phyloP scores from a whole-genome alignment of 1,140 invertebrate genomes.

The Mamestra configurata region DNA sequence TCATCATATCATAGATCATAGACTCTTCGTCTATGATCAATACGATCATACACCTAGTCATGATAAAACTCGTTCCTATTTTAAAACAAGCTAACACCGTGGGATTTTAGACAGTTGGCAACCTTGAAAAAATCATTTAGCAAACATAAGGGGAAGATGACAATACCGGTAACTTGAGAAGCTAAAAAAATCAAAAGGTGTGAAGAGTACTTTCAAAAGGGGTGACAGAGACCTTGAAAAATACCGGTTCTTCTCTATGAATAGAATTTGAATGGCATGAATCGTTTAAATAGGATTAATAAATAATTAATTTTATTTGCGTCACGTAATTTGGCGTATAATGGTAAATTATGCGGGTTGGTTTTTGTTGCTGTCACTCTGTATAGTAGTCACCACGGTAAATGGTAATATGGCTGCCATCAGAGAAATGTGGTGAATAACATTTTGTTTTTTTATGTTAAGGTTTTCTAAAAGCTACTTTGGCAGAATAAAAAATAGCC shows the following conservation, averaged over 20 bases:
- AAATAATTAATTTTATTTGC: conserved; percentile 46
- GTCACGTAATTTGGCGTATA: conserved; percentile 42
- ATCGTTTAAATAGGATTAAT: conserved; percentile 44
- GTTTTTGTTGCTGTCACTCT: conserved; percentile 20
- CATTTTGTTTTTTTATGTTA: too few species aligned
- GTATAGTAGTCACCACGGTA: not conserved
- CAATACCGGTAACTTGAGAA: conserved; percentile 57
- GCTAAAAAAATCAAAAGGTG: conserved; percentile 61
- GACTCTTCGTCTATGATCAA: too few species aligned
- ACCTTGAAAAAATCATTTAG: conserved; percentile 72
- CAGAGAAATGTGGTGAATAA: conserved; percentile 13
- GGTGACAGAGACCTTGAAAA: conserved; percentile 56
- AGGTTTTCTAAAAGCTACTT: too few species aligned
- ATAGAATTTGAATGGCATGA: conserved; percentile 42
- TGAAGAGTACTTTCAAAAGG: conserved; percentile 53
- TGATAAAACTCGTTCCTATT: conserved; percentile 14
- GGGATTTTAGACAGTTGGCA: conserved; percentile 59
- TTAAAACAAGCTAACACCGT: conserved; percentile 56
- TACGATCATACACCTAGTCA: not conserved
- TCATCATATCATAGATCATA: too few species aligned
- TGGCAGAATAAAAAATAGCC: not conserved
- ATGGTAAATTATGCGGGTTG: conserved; percentile 37
- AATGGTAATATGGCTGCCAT: conserved; percentile 8
- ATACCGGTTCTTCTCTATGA: conserved; percentile 35
- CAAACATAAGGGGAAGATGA: conserved; percentile 65